Evolutionary conservation across 2,797 vertebrate genomes (phyloP), one percentile per base, ranked within the genome.

Genomic region (Numenius phaeopus): DNA sequence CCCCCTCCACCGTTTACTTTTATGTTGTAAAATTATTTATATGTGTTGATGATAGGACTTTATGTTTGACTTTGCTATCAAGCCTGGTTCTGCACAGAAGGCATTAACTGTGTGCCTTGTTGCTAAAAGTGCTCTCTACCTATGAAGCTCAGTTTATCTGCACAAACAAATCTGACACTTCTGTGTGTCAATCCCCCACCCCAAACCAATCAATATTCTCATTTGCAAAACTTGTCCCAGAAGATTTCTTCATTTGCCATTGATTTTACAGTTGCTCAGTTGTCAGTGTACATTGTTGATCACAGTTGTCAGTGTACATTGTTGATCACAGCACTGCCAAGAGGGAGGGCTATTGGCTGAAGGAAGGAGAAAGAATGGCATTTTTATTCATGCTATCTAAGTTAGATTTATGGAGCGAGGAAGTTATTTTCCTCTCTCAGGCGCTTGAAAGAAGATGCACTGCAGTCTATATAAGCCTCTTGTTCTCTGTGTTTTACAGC

Each of bases 361-460:
- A 76, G 57, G 34, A 67, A 81, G 37, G 37, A 70, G 55, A 57
- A 91, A 59, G 75, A 85, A 91, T 89, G 52, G 18, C 32, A 81
- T 61, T 94, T 94, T 95, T 87, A 94, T 88, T 71, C 30, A 32
- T 29, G 23, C n/a, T 69, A 37, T 40, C 71, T 58, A 73, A 87
- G 55, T 52, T 55, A 77, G 64, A 92, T 91, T 92, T 96, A 94
- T 78, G 59, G 67, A 80, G 39, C 67, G 37, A 91, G 67, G 49
- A 80, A 67, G 80, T 79, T 82, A 90, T 90, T 89, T 93, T 90
- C 55, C 59, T 90, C 57, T 92, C 83, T 77, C 40, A n/a, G 75
- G 71, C 9, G 2, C 81, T 57, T 87, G 87, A 95, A 95, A 87
- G 59, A 65, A 87, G 67, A 32, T 57, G 44, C 14, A 32, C 44